Base-by-base conservation (phyloP, 2,888 invertebrate genomes). In the Macrosiphum euphorbiae region DNA sequence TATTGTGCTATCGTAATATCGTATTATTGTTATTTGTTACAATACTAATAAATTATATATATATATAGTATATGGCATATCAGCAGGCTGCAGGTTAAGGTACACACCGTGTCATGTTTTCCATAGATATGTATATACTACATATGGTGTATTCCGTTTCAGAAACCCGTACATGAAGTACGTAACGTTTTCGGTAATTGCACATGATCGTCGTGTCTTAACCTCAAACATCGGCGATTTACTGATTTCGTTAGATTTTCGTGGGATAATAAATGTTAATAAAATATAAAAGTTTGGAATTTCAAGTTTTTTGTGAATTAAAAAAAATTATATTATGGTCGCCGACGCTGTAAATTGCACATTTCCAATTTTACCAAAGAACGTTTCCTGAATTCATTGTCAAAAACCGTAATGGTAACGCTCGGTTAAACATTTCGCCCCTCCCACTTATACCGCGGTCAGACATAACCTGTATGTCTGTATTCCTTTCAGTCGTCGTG, bases 381-480 rank as follows among this genome's bases (percentile, higher is more conserved):
- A 78, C 20, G 13, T 44, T 58, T n/a, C 10, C 3, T 3, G 11
- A 26, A 5, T 44, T 24, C 13, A 58, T 16, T 7, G 44, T 58
- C 16, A 4, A 20, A 47, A 90, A 90, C 47, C 47, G 4, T 20
- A 35, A 3, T 78, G 92, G 78, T 88, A 78, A 78, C 88, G 35
- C 44, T 78, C 3, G 41, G n/a, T 58, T 3, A 52, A 1, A 24
- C 50, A 28, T 44, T 35, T 26, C 28, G 28, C 11, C 28, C 41
- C 88, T 52, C 84, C 35, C 90, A 87, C 87, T 61, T 26, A 3
- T 61, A 35, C 47, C 28, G 26, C 10, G 41, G 20, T 41, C 50
- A 85, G 4, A 61, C 86, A 20, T 94, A 94, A 94, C 94, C 94
- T 94, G 16, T 67, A 85, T 50, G 86, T 67, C 94, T 90, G 26